Evolutionary conservation across 2,888 invertebrate genomes (phyloP), one percentile per base, ranked within the genome.

Genomic region (Seladonia tumulorum): DNA sequence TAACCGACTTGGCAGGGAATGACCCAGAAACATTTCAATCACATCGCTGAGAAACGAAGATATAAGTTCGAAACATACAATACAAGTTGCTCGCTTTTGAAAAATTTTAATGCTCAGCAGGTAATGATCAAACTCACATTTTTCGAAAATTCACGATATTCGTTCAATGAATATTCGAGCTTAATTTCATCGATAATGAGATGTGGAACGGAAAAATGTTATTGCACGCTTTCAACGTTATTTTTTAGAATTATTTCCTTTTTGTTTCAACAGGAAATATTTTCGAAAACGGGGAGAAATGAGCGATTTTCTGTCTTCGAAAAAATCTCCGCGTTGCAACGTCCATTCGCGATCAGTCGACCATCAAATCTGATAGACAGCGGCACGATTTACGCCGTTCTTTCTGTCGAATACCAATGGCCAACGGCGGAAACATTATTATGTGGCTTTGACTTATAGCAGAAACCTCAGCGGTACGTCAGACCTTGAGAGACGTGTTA

Each of bases 371-470:
- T 68, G 60, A 57, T 63, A 45, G 29, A 39, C 78, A 22, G 8
- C 39, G 29, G 72, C 45, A 16, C 53, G 73, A 72, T 79, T 84
- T 76, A 77, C 35, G 42, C n/a, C 18, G 45, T 68, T 75, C 72
- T 89, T 82, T 57, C 66, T 42, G 53, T 42, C 72, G 76, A 87
- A 80, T 74, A 74, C 76, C 80, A 70, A 81, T 77, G 80, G 47
- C 53, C 63, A 63, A n/a, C 53, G 29, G 7, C 53, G 63, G 72
- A 57, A 88, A 85, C 82, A 86, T 85, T 80, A 74, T 87, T 81
- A 76, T 68, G 29, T 29, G 57, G 68, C 74, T 85, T 76, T 82
- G 85, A 90, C 81, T 87, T 86, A 87, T 79, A 22, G 83, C 75
- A 7, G 70, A 16, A 68, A 75, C 25, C 14, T 39, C 22, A 63